Base-by-base conservation (phyloP, 2,888 invertebrate genomes). In the Drosophila robusta region DNA sequence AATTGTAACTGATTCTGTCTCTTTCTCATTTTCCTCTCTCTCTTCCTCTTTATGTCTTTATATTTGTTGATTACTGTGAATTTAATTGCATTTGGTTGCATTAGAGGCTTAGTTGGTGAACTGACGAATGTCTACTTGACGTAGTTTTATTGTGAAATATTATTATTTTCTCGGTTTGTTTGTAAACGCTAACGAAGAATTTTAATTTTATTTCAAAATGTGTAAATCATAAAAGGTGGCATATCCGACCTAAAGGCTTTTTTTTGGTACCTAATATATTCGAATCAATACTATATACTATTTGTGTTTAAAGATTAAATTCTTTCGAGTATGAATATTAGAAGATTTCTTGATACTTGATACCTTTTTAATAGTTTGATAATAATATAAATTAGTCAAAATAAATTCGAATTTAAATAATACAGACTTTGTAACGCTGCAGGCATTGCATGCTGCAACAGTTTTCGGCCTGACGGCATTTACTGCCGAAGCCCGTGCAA, bases 1-100 rank as follows among this genome's bases (percentile, higher is more conserved):
- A 57, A 29, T 29, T 51, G 11, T 29, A 11, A 56, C 49, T 50
- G 29, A 14, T 14, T 36, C 4, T 24, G 11, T 36, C 50, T 4
- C 9, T 11, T 9, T 29, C 26, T 52, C 26, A 2, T 2, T 8
- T n/a, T 29, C 29, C n/a, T 14, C n/a, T 4, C 22, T 50, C 5
- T 9, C 26, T n/a, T n/a, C 22, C 3, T 18, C 11, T 14, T 9
- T 9, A 4, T 50, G 1, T 26, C 1, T 16, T 8, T 41, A 26
- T 39, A 6, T 26, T 4, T 29, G n/a, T 18, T 29, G 4, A 9
- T 22, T 29, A 22, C 29, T n/a, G 29, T 9, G 18, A 18, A 8
- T 11, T 39, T 39, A 18, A 26, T 9, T 26, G 16, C 8, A 26
- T 16, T 34, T 34, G 29, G 16, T 7, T 29, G 16, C 9, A 32